A percentile compares a stretch with the other conserved stretches of the same genome.
Conservation (phyloP, 2,888 invertebrate species). For the Deilephila elpenor region DNA sequence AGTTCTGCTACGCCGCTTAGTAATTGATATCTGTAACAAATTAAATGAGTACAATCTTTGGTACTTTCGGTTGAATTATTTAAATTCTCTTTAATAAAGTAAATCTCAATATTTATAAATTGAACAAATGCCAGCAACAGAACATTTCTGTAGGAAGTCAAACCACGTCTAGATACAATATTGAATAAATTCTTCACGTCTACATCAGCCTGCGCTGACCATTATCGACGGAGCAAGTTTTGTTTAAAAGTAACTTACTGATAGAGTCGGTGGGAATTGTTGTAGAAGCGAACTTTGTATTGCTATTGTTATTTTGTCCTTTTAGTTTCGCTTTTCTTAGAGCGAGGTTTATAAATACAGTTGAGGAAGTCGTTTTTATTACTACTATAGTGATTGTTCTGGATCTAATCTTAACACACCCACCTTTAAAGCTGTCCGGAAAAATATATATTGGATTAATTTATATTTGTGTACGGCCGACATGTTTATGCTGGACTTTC, state of each 20-base stretch:
- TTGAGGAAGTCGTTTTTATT: conserved; percentile 29
- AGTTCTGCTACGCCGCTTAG: conserved; percentile 93
- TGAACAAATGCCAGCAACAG: neutral
- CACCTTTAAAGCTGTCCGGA: too few species aligned
- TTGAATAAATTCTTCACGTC: conserved; percentile 9
- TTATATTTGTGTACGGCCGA: too few species aligned
- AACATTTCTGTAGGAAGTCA: neutral
- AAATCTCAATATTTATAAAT: too few species aligned
- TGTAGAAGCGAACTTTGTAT: conserved; percentile 6
- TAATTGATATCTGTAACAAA: conserved; percentile 89
- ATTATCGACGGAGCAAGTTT: conserved; percentile 25
- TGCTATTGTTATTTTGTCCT: conserved; percentile 17
- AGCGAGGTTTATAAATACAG: neutral
- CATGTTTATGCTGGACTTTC: too few species aligned
- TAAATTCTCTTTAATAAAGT: too few species aligned
- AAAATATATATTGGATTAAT: too few species aligned
- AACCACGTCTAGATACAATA: neutral
- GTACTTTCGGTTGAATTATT: too few species aligned
- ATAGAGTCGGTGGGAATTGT: neutral
- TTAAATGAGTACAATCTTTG: neutral
- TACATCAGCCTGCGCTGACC: neutral
- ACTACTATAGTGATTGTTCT: too few species aligned
- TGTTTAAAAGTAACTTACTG: conserved; percentile 24
- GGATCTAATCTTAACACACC: too few species aligned
- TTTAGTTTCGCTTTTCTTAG: neutral